phyloP scores from a whole-genome alignment of 2,113 vertebrate species.

The Cyrtonyx montezumae region DNA sequence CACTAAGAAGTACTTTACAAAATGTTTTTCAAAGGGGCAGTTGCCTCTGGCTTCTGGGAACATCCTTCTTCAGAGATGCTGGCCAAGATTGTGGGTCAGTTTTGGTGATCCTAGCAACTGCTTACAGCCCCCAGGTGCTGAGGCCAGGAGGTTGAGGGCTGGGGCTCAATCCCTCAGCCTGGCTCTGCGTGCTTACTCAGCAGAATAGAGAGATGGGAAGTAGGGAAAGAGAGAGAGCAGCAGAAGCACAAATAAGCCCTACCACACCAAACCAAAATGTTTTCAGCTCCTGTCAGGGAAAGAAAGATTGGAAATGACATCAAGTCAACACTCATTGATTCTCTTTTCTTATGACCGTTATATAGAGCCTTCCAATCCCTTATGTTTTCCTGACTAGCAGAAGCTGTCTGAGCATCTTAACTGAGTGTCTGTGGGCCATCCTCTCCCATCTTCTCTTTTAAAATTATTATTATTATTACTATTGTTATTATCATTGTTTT shows the following conservation, averaged over 20 bases:
- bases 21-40: rapidly evolving
- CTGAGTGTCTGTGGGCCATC: neutral
- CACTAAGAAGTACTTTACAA: neutral
- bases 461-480: neutral
- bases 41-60: rapidly evolving
- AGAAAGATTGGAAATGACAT: slow-evolving; percentile 60
- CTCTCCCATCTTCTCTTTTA: neutral
- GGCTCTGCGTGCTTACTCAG: neutral
- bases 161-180: neutral
- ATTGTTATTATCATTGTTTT: slow-evolving; percentile 28
- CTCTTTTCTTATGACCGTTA: slow-evolving; percentile 34
- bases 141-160: rapidly evolving
- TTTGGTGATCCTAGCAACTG: rapidly evolving
- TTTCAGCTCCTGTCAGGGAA: slow-evolving; percentile 9
- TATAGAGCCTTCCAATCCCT: neutral
- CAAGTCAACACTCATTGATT: slow-evolving; percentile 47
- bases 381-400: neutral
- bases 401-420: neutral
- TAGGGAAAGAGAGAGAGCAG: neutral
- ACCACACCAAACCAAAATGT: slow-evolving; percentile 20
- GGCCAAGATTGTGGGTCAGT: rapidly evolving
- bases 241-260: neutral
- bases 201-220: neutral
- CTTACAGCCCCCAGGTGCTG: neutral
- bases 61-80: neutral